Conservation (phyloP, 2,113 vertebrate species). For the Saguinus imperator region DNA sequence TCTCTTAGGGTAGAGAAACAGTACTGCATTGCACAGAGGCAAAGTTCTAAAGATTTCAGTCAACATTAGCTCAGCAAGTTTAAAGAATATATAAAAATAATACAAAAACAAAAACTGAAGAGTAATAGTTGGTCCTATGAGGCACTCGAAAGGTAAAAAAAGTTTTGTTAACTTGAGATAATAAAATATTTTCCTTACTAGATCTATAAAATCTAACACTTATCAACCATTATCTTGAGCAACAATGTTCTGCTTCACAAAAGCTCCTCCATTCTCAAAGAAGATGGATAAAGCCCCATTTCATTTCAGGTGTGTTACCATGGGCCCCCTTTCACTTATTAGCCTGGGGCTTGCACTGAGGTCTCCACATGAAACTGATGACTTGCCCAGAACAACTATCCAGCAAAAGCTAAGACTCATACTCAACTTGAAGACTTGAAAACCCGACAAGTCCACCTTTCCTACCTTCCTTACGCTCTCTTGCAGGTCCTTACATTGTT, state of each 20-base stretch:
- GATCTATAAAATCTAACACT: slow-evolving; percentile 66
- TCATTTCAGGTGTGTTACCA: not conserved
- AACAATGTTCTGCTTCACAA: not conserved
- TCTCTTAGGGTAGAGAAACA: slow-evolving; percentile 74
- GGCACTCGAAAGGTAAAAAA: slow-evolving; percentile 75
- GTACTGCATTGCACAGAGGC: slow-evolving; percentile 65
- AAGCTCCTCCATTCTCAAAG: not conserved
- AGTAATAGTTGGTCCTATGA: slow-evolving; percentile 70
- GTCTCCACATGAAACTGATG: not conserved
- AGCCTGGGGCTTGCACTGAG: not conserved
- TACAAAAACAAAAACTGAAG: slow-evolving; percentile 36
- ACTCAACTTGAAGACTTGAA: not conserved
- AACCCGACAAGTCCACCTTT: not conserved
- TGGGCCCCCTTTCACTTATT: not conserved
- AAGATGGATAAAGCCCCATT: not conserved
- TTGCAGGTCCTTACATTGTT: not conserved
- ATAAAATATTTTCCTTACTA: slow-evolving; percentile 69
- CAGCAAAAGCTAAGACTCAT: not conserved
- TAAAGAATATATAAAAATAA: slow-evolving; percentile 52
- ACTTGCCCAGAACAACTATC: not conserved
- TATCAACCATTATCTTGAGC: slow-evolving; percentile 28
- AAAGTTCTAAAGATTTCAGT: slow-evolving; percentile 54
- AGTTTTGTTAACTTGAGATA: slow-evolving; percentile 68
- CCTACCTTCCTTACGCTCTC: not conserved
- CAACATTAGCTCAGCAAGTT: slow-evolving; percentile 49